Conservation (phyloP, 2,113 vertebrate genomes). For the Ovis aries region DNA sequence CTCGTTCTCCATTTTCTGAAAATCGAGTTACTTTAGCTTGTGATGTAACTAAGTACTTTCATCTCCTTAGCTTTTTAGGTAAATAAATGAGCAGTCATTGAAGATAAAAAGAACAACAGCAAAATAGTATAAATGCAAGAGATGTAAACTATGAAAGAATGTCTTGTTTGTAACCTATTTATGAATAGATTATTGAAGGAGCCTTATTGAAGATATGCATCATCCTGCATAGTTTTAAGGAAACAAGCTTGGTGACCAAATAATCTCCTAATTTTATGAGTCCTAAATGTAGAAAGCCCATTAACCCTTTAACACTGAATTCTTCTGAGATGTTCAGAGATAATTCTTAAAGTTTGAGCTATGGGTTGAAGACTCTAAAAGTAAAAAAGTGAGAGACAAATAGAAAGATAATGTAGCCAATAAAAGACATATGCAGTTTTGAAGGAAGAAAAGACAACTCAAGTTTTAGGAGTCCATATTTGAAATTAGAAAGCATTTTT, state of each 20-base stretch:
- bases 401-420: background rate
- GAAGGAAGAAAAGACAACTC: slow-evolving; percentile 16
- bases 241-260: slow-evolving; percentile 1
- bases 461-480: slow-evolving; percentile 18
- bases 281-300: background rate
- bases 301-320: background rate
- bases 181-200: background rate
- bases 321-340: slow-evolving; percentile 1
- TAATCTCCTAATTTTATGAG: slow-evolving; percentile 23
- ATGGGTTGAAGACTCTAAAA: background rate
- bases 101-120: background rate
- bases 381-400: background rate
- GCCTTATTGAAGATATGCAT: background rate
- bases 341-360: slow-evolving; percentile 7
- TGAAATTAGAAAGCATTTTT: slow-evolving; percentile 25
- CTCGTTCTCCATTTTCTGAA: slow-evolving; percentile 8
- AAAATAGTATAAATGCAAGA: background rate
- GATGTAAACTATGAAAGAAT: background rate
- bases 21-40: background rate
- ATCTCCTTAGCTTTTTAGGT: background rate
- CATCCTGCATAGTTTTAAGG: background rate
- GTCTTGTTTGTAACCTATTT: slow-evolving; percentile 10
- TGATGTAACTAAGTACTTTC: background rate
- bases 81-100: background rate
- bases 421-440: background rate